These are phyloP conservation scores for Macrotrachela quadricornifera DNA, from an alignment of 1,140 invertebrate genomes.

Conservation along the genomic window DNA sequence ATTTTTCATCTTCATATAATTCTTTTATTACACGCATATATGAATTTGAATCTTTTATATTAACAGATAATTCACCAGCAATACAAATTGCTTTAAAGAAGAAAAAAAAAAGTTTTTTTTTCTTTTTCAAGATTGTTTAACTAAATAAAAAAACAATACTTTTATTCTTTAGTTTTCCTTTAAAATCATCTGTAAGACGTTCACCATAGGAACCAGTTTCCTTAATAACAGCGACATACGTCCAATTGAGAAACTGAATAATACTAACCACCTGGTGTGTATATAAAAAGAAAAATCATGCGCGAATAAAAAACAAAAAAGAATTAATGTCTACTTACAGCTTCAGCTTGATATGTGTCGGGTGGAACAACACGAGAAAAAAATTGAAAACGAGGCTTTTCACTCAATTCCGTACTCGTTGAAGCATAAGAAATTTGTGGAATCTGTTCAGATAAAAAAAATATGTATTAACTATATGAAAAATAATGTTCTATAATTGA, in stretches of 20 bases:
- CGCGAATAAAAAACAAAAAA: no score
- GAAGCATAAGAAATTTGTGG: slow-evolving; percentile 51
- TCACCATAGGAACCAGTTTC: background rate
- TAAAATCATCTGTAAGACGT: background rate
- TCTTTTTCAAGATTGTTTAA: no score
- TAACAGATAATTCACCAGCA: no score
- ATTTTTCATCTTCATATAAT: no score
- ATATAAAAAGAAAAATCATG: no score
- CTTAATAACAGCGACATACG: background rate
- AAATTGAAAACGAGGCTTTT: slow-evolving; percentile 47
- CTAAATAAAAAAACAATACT: background rate
- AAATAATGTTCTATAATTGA: no score
- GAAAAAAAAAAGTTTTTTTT: no score
- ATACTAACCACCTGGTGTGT: background rate
- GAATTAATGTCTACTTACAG: slow-evolving; percentile 11
- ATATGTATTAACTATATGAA: no score
- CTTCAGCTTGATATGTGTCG: slow-evolving; percentile 48
- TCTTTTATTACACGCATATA: no score
- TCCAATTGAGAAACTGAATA: background rate
- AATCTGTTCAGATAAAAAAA: background rate
- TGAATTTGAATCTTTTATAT: no score
- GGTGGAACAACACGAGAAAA: slow-evolving; percentile 46
- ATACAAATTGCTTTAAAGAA: no score
- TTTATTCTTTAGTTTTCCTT: background rate
- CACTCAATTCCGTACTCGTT: slow-evolving; percentile 47